phyloP scores from a whole-genome alignment of 2,113 vertebrate genomes.

The Halcyon malimbica region DNA sequence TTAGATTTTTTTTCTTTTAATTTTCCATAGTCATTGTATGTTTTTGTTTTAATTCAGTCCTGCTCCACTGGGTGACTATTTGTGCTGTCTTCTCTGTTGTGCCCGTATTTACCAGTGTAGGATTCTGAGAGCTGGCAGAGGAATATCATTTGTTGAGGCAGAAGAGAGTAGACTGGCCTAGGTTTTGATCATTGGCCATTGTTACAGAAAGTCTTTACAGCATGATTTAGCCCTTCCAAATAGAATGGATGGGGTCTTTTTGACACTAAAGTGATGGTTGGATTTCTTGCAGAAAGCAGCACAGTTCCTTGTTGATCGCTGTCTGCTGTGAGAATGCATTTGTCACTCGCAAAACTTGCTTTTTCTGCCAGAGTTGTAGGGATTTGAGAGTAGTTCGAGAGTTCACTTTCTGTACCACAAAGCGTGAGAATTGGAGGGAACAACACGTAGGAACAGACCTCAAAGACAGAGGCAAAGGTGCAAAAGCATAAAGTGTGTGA shows the following conservation, averaged over 20 bases:
- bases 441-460: background rate
- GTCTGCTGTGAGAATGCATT: background rate
- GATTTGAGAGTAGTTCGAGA: background rate
- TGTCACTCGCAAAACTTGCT: background rate
- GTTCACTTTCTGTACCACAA: background rate
- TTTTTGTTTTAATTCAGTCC: background rate
- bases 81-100: background rate
- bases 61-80: background rate
- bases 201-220: background rate
- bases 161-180: background rate
- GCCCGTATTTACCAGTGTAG: rapidly evolving
- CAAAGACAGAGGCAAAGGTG: background rate
- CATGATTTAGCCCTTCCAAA: background rate
- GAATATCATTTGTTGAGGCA: background rate
- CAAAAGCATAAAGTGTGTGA: background rate
- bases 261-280: background rate
- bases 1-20: background rate
- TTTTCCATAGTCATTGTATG: background rate
- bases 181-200: background rate
- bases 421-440: background rate
- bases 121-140: background rate
- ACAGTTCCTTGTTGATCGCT: background rate
- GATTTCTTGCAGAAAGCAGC: background rate
- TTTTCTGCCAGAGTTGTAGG: background rate
- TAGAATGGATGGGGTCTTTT: background rate